Conservation (phyloP, 2,888 invertebrate genomes). For the Steinernema scapterisci region DNA sequence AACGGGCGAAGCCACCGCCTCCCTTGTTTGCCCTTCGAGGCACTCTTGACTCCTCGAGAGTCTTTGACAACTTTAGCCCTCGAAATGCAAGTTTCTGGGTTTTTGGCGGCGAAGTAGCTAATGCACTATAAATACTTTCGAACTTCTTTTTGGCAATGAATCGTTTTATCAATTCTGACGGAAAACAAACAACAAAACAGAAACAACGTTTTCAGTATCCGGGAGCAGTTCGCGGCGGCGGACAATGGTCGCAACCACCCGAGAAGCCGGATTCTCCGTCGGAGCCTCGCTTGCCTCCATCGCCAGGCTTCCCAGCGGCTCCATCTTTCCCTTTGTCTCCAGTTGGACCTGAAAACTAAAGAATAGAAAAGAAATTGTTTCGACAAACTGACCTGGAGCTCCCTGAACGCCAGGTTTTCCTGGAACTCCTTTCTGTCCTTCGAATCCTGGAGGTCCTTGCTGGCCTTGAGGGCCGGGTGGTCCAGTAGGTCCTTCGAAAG, state of each 20-base stretch:
- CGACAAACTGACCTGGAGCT: neutral
- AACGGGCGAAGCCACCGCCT: neutral
- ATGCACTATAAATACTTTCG: no score
- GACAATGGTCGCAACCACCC: constrained; percentile 20
- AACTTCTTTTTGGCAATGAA: no score
- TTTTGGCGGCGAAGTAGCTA: neutral
- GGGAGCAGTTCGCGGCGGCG: constrained; percentile 1
- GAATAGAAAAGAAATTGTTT: no score
- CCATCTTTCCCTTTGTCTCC: constrained; percentile 23
- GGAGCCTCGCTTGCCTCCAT: constrained; percentile 31
- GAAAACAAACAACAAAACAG: neutral
- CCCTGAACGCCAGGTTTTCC: constrained; percentile 31
- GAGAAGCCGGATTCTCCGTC: neutral
- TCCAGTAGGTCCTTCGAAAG: neutral
- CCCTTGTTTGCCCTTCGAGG: neutral
- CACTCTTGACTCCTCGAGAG: neutral
- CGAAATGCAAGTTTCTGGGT: neutral
- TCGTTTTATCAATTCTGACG: no score
- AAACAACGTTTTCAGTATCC: neutral
- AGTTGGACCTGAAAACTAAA: neutral
- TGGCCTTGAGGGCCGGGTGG: neutral
- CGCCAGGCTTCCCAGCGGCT: constrained; percentile 21
- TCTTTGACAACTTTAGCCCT: neutral
- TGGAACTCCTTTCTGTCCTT: constrained; percentile 6
- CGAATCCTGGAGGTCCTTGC: neutral